Percentiles rank a stretch among this genome's conserved stretches.
Conservation (phyloP, 2,797 vertebrate genomes). For the Distichodus sexfasciatus region DNA sequence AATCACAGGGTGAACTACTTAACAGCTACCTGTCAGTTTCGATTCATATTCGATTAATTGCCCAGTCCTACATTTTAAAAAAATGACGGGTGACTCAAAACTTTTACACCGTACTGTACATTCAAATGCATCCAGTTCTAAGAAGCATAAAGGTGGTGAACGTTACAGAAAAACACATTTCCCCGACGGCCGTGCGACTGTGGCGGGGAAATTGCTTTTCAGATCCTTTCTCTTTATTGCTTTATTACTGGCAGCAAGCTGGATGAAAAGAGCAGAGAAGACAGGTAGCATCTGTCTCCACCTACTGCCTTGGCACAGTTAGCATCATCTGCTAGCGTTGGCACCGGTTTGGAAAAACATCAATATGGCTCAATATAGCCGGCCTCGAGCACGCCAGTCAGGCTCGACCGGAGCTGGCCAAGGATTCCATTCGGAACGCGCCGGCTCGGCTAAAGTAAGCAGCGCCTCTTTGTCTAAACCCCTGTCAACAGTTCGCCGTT, state of each 20-base stretch:
- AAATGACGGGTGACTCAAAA: no score
- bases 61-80: no score
- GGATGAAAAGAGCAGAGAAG: slow-evolving; percentile 68
- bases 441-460: slow-evolving; percentile 39
- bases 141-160: slow-evolving; percentile 43
- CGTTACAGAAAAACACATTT: slow-evolving; percentile 51
- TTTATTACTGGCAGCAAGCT: slow-evolving; percentile 77
- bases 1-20: no score
- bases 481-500: slow-evolving; percentile 25
- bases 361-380: slow-evolving; percentile 80
- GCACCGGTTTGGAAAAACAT: slow-evolving; percentile 77
- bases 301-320: slow-evolving; percentile 79
- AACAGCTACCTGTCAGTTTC: no score
- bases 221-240: slow-evolving; percentile 75
- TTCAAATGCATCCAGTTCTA: slow-evolving; percentile 10
- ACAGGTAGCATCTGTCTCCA: slow-evolving; percentile 85
- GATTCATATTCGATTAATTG: no score
- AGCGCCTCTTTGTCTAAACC: slow-evolving; percentile 15
- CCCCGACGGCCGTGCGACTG: slow-evolving; percentile 65
- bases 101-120: no score
- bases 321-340: slow-evolving; percentile 79
- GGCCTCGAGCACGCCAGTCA: slow-evolving; percentile 75
- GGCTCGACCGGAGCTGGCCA: slow-evolving; percentile 59
- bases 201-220: slow-evolving; percentile 67
- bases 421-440: slow-evolving; percentile 37